Percentiles rank a stretch among this genome's conserved stretches.
Conservation (phyloP, 1,140 invertebrate genomes). For the Artemia franciscana region DNA sequence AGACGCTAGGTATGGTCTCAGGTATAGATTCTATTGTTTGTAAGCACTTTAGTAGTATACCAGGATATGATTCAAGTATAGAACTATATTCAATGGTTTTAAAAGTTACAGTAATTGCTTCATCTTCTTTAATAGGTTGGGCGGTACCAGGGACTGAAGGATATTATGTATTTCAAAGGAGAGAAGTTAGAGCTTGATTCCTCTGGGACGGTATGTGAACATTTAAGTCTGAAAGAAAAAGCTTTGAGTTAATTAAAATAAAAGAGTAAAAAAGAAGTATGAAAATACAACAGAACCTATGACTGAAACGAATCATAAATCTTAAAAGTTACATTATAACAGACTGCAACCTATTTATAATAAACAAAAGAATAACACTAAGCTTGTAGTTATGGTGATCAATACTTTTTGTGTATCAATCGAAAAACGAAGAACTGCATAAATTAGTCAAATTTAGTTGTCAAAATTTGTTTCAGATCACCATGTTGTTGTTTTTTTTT, state of each 20-base stretch:
- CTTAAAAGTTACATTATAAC: too few species aligned
- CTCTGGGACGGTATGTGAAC: constrained; percentile 40
- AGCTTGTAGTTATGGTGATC: too few species aligned
- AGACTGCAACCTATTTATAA: too few species aligned
- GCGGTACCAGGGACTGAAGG: constrained; percentile 14
- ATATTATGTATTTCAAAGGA: constrained; percentile 47
- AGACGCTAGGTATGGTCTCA: constrained; percentile 55
- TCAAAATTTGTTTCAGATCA: too few species aligned
- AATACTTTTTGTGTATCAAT: too few species aligned
- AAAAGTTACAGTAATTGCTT: constrained; percentile 8
- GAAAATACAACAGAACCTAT: too few species aligned
- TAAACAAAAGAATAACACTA: too few species aligned
- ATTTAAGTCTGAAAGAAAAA: constrained; percentile 14
- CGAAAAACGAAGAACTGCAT: too few species aligned
- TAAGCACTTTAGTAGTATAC: constrained; percentile 32
- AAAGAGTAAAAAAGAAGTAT: too few species aligned
- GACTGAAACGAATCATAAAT: too few species aligned
- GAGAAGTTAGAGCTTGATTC: constrained; percentile 31
- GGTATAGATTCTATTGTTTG: constrained; percentile 49
- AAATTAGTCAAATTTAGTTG: too few species aligned
- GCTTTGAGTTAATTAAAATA: not conserved
- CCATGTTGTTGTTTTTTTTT: too few species aligned
- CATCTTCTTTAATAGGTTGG: constrained; percentile 8
- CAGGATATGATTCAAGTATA: constrained; percentile 5
- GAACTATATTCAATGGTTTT: constrained; percentile 4